A percentile compares a stretch with the other conserved stretches of the same genome.
Conservation (phyloP, 2,797 vertebrate species). For the Paguma larvata region DNA sequence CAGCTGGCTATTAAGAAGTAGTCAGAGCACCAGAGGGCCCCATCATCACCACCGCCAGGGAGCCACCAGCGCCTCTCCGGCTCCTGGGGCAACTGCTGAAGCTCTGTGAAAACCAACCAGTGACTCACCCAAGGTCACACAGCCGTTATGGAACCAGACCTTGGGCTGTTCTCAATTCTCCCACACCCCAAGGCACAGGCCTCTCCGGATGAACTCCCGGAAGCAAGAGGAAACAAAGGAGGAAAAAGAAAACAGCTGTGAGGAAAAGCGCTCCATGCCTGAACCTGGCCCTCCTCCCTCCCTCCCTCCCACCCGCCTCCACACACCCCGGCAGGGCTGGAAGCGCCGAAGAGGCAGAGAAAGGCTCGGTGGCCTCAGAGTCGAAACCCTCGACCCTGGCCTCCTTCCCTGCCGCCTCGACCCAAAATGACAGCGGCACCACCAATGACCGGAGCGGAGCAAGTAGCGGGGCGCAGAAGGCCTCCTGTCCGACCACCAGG, state of each 20-base stretch:
- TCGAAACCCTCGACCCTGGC: slow-evolving; percentile 7
- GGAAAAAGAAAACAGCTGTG: not conserved
- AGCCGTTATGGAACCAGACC: not conserved
- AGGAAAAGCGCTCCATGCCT: not conserved
- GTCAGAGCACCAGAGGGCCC: not conserved
- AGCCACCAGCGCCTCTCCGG: not conserved
- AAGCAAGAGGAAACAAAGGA: not conserved
- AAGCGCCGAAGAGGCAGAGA: not conserved
- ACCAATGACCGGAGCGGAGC: not conserved
- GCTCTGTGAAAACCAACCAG: not conserved
- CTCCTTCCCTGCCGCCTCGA: slow-evolving; percentile 46
- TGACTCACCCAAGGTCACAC: not conserved
- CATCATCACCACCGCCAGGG: not conserved
- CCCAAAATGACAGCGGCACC: not conserved
- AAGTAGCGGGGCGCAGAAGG: not conserved
- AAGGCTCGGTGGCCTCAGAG: not conserved
- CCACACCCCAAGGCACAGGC: not conserved
- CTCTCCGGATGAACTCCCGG: not conserved
- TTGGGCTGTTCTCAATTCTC: not conserved
- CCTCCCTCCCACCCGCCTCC: too few species aligned
- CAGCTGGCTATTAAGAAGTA: not conserved
- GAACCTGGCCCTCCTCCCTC: not conserved
- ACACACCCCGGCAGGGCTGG: not conserved
- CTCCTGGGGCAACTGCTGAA: not conserved
- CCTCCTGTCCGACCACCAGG: not conserved